Percentiles rank a stretch among this genome's conserved stretches.
Conservation (phyloP, 1,140 invertebrate species). For the Eriosoma lanigerum region DNA sequence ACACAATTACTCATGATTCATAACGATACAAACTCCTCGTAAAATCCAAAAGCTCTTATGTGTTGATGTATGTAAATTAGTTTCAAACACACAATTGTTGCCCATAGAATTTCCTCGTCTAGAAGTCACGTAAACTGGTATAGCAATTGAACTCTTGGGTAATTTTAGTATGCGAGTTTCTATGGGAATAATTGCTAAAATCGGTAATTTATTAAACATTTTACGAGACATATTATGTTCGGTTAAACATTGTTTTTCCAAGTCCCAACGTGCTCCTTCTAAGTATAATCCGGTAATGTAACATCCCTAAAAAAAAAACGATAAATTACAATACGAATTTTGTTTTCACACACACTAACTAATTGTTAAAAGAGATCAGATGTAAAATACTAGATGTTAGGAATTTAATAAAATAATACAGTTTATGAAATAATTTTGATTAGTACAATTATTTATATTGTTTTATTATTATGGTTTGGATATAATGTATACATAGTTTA, state of each 20-base stretch:
- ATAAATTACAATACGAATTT: no score
- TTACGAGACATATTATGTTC: constrained; percentile 75
- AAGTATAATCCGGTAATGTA: constrained; percentile 85
- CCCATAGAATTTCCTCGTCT: constrained; percentile 74
- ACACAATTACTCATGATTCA: constrained; percentile 69
- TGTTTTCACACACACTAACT: no score
- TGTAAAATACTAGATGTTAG: no score
- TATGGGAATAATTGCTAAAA: constrained; percentile 80
- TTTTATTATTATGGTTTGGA: no score
- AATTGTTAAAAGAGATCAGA: no score
- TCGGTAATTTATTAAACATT: constrained; percentile 80
- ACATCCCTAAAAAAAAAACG: constrained; percentile 62
- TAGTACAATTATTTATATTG: no score
- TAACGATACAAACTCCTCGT: constrained; percentile 80
- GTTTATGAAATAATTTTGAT: no score
- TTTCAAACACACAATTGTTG: constrained; percentile 86
- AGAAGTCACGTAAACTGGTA: constrained; percentile 86
- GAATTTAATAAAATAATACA: no score
- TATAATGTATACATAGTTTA: no score
- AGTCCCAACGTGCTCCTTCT: constrained; percentile 87
- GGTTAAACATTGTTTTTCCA: constrained; percentile 68
- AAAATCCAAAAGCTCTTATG: constrained; percentile 85
- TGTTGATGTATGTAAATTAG: constrained; percentile 75
- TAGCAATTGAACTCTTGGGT: constrained; percentile 75
- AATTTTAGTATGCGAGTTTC: constrained; percentile 79